Evolutionary conservation across 2,113 vertebrate species (phyloP).

Genomic region (Periophthalmus modestus): DNA sequence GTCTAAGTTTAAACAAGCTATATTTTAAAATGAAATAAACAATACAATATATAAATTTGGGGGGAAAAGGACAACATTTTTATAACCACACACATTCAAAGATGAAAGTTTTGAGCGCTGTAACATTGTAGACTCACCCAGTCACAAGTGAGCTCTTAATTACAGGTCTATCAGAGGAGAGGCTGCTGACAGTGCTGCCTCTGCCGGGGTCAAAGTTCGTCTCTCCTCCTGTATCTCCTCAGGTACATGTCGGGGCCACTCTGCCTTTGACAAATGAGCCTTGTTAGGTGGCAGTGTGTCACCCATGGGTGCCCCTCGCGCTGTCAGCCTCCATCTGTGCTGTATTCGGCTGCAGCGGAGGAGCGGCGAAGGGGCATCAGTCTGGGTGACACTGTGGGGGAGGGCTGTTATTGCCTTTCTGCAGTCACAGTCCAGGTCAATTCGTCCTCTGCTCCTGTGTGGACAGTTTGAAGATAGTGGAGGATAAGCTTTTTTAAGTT

Average conservation of each 20-base stretch:
- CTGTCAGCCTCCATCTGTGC: conserved; percentile 37
- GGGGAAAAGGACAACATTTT: too few relatives aligned
- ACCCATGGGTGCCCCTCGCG: conserved; percentile 25
- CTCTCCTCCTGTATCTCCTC: conserved; percentile 12
- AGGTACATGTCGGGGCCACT: conserved; percentile 17
- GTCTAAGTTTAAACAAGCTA: too few relatives aligned
- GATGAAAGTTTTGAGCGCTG: too few relatives aligned
- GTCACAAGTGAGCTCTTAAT: neutral
- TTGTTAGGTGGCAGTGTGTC: conserved; percentile 31
- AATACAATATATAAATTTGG: too few relatives aligned
- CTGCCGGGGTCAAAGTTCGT: neutral
- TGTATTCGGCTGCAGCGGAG: conserved; percentile 36
- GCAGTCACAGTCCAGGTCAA: neutral
- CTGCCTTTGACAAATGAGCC: conserved; percentile 46
- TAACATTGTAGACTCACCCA: neutral
- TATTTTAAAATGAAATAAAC: too few relatives aligned
- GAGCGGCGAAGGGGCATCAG: conserved; percentile 22
- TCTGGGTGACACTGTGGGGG: conserved; percentile 30
- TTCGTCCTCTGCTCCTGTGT: neutral
- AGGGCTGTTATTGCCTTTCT: conserved; percentile 10
- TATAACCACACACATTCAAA: too few relatives aligned
- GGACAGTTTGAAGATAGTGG: neutral
- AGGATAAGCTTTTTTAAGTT: neutral
- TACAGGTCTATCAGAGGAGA: neutral
- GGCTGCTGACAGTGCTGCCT: conserved; percentile 6